Base-by-base conservation (phyloP, 1,140 invertebrate genomes). In the Rhyacophila brunnea region DNA sequence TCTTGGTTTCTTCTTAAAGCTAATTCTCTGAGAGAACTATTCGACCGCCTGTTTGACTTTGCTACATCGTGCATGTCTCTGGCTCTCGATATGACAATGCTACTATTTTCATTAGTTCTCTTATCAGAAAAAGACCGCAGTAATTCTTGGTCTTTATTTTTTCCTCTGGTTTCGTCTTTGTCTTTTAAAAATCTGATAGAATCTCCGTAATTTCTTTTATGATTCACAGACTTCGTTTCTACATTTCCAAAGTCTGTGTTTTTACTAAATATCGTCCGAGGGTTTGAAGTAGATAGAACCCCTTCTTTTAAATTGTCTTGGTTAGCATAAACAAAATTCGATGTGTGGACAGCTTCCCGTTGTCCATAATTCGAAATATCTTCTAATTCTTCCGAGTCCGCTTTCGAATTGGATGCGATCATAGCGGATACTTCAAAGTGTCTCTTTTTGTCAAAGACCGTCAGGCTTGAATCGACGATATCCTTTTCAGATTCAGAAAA, bases 1-100 rank as follows among this genome's bases (percentile, higher is more conserved):
- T 69, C 66, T 69, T 67, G 67, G 66, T 65, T 70, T 71, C 72
- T 70, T 69, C 66, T 66, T 6, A 53, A 52, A 0, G 54, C 53
- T 10, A 64, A 47, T 14, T 64, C 62, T 32, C 53, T 64, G 34
- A 60, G n/a, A n/a, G 58, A 51, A 17, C 52, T 64, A 38, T 42
- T 34, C 6, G 38, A 53, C 1, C 53, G 40, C 32, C 49, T 46
- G 13, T 28, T 28, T 28, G 23, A 3, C 23, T 28, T 28, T 11
- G 11, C 38, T n/a, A 13, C 38, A n/a, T 40, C 38, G 38, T 15
- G 11, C 15, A 40, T 13, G 5, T 40, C 15, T 11, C 38, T 40
- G n/a, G 4, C 38, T 40, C 38, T 28, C 23, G 23, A 28, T 28
- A 28, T 28, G 23, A 28, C 23, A 28, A 28, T 28, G 9, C 23